Base-by-base conservation (phyloP, 1,140 invertebrate species). In the Procambarus clarkii region DNA sequence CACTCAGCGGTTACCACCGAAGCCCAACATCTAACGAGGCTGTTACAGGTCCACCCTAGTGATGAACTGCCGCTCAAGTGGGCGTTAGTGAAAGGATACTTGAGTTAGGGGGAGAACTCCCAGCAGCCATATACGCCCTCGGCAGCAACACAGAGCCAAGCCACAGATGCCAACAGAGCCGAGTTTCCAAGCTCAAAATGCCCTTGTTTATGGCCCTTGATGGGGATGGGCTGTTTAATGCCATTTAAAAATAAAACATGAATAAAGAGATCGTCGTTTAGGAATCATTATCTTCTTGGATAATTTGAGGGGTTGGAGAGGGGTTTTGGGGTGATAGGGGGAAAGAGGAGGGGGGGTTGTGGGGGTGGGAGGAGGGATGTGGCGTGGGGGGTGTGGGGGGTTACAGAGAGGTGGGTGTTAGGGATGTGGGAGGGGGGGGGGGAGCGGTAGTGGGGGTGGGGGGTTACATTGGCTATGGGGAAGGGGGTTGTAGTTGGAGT, bases 211-310 rank as follows among this genome's bases (percentile, higher is more conserved):
- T 34, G n/a, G n/a, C n/a, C 5, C 69, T 24, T 74, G 7, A 34
- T 24, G 2, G 18, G 0, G 1, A 0, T 64, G 15, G 60, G 11
- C 54, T 7, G 60, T 64, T 64, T 8, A 18, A 64, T 64, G 8
- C 60, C 18, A 3, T n/a, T n/a, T n/a, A n/a, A n/a, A n/a, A n/a
- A n/a, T n/a, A n/a, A n/a, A n/a, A n/a, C n/a, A n/a, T n/a, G n/a
- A n/a, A n/a, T n/a, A n/a, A n/a, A 34, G 11, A 34, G 45, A 9
- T 13, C 46, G 69, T 85, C 83, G 83, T 76, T 86, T 86, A 86
- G 83, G 71, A 76, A 76, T 86, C 71, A 86, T 86, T 86, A 86
- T 86, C 83, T 86, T 69, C 71, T 74, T 86, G 71, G 76, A 86
- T 76, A 45, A 86, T 50, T 13, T 15, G 45, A 50, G 82, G 21